Evolutionary conservation across 2,113 vertebrate species (phyloP), one percentile per base, ranked within the genome.

Genomic region (Myrmecophaga tridactyla): DNA sequence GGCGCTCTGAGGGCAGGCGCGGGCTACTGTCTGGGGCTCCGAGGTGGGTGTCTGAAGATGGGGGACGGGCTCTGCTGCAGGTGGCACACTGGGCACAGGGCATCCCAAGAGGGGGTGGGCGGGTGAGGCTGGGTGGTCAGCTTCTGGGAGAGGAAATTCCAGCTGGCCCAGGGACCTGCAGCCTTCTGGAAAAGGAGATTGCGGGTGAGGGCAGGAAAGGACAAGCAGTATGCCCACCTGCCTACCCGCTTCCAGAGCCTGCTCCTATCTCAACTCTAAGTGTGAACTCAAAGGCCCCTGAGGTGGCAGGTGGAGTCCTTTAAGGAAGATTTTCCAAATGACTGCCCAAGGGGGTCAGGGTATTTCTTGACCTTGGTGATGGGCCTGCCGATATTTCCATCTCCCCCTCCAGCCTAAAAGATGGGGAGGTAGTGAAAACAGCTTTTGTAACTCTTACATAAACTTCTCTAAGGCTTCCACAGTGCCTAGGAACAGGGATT

Each of bases 81-180:
- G 99, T 60, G 99, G 99, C 98, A 99, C 99, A 10, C 98, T 98
- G 98, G 99, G 99, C 77, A 99, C 98, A n/a, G 99, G 99, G 93
- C 99, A 99, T 98, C 99, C 99, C 97, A 99, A 99, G 97, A 99
- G 98, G 48, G 99, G 98, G 98, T 99, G 99, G 96, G 99, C 98
- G 60, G 99, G 99, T 1, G 99, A 99, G 39, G 99, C 98, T 1
- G 98, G 98, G 97, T 99, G 99, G 86, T 98, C 98, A 90, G 98
- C 98, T 98, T 98, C 98, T 0, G 99, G 99, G 96, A 99, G 98
- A 96, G 99, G 99, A 97, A 99, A 98, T 98, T 98, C 99, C 98
- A 99, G 99, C 97, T 99, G 99, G 98, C 99, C 99, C 92, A 98
- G 98, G 92, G 99, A 99, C 97, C 98, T 99, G 97, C 98, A 99